These are phyloP conservation scores for Psix sp. DNA, from an alignment of 1,140 invertebrate species.

Conservation along the genomic window DNA sequence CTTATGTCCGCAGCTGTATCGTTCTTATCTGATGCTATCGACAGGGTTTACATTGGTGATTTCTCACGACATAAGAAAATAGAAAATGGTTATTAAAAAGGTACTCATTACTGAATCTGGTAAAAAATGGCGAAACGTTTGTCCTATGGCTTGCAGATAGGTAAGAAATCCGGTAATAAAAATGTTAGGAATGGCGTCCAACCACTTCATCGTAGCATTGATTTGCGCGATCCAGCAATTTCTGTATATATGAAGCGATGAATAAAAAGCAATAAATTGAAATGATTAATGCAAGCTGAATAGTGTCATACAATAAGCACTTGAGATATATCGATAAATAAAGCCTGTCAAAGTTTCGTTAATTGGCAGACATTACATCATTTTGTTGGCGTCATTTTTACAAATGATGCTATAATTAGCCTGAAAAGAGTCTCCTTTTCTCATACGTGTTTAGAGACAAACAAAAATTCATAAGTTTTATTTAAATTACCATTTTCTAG, in stretches of 20 bases:
- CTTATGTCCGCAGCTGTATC: conserved; percentile 25
- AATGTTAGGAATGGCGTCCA: conserved; percentile 31
- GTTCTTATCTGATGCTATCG: conserved; percentile 30
- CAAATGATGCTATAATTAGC: conserved; percentile 11
- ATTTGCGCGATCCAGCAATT: conserved; percentile 29
- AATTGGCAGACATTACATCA: conserved; percentile 18
- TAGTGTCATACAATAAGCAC: conserved; percentile 24
- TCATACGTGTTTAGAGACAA: no score
- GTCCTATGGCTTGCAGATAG: no score
- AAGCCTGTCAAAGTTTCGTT: conserved; percentile 13
- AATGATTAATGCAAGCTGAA: conserved; percentile 21
- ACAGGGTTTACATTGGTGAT: conserved; percentile 23
- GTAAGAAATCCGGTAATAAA: conserved; percentile 24
- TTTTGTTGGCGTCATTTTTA: conserved; percentile 25
- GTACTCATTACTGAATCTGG: conserved; percentile 15
- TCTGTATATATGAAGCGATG: conserved; percentile 25
- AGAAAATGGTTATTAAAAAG: conserved; percentile 37
- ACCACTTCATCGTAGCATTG: conserved; percentile 21
- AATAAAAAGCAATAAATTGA: no score
- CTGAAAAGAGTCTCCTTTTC: no score
- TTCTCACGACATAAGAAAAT: conserved; percentile 12
- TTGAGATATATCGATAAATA: conserved; percentile 16
- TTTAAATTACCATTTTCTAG: no score
- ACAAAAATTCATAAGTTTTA: no score
- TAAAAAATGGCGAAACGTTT: conserved; percentile 26